Conservation (phyloP, 2,113 vertebrate genomes). For the Picathartes gymnocephalus region DNA sequence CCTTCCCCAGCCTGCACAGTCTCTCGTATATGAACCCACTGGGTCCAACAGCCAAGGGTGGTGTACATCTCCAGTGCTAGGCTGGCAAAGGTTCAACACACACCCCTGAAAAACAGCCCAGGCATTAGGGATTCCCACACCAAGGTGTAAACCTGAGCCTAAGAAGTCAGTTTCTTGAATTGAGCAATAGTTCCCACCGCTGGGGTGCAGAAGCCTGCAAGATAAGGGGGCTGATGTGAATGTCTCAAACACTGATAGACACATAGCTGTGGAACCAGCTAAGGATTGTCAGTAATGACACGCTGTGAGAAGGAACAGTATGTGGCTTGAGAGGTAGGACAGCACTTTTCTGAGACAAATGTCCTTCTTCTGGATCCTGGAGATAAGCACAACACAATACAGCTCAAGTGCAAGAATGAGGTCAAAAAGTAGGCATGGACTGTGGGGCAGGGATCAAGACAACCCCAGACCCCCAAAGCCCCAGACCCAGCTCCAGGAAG, state of each 20-base stretch:
- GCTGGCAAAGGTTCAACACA: not conserved
- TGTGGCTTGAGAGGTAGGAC: not conserved
- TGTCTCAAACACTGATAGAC: not conserved
- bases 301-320: not conserved
- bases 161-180: not conserved
- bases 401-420: not conserved
- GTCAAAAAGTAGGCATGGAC: not conserved
- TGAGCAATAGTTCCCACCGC: not conserved
- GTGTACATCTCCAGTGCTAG: not conserved
- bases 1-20: fast-evolving
- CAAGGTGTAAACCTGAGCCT: fast-evolving
- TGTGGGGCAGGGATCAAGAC: not conserved
- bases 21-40: fast-evolving
- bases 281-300: not conserved
- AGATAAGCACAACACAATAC: not conserved
- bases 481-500: not conserved
- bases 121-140: not conserved
- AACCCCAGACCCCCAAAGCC: not conserved
- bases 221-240: not conserved
- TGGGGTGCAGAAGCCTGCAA: not conserved
- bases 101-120: not conserved
- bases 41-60: not conserved
- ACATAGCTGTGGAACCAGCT: not conserved
- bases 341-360: not conserved
- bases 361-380: not conserved